Conservation (phyloP, 1,140 invertebrate species). For the Colletes gigas region DNA sequence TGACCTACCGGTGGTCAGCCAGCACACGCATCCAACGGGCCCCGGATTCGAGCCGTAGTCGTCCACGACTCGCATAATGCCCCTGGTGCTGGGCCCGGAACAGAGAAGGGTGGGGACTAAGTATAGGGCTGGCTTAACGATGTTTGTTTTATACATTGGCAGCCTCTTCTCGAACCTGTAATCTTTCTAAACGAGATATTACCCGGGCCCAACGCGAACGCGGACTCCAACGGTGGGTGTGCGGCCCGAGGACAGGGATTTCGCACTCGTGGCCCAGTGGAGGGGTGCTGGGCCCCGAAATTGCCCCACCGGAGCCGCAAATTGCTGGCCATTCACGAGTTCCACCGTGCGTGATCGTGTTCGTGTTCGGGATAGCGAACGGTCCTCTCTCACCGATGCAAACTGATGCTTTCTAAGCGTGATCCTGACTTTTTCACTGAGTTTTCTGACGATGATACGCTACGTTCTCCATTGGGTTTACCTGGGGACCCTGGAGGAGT, state of each 20-base stretch:
- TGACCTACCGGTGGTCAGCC: constrained; percentile 38
- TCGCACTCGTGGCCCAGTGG: constrained; percentile 1
- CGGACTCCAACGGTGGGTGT: constrained; percentile 46
- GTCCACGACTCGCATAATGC: constrained; percentile 43
- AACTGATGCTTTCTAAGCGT: background rate
- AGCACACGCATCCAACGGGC: constrained; percentile 17
- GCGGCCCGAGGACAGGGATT: constrained; percentile 35
- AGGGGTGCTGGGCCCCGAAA: constrained; percentile 46
- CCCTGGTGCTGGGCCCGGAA: constrained; percentile 24
- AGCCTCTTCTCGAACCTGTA: constrained; percentile 81
- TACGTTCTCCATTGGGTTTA: too few relatives aligned
- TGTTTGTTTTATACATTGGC: constrained; percentile 83
- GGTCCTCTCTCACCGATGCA: background rate
- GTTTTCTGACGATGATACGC: too few relatives aligned
- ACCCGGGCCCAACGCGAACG: constrained; percentile 63
- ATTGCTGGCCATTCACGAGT: constrained; percentile 58
- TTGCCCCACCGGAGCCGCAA: constrained; percentile 53
- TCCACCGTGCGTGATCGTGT: constrained; percentile 20
- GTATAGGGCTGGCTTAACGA: constrained; percentile 81
- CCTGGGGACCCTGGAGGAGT: too few relatives aligned
- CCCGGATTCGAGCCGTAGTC: background rate
- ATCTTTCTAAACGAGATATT: constrained; percentile 83
- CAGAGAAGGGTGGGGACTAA: constrained; percentile 70
- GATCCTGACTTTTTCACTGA: background rate
- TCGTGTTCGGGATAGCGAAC: constrained; percentile 28